These are phyloP conservation scores for Villa cingulata DNA, from an alignment of 2,888 invertebrate genomes.

Conservation along the genomic window DNA sequence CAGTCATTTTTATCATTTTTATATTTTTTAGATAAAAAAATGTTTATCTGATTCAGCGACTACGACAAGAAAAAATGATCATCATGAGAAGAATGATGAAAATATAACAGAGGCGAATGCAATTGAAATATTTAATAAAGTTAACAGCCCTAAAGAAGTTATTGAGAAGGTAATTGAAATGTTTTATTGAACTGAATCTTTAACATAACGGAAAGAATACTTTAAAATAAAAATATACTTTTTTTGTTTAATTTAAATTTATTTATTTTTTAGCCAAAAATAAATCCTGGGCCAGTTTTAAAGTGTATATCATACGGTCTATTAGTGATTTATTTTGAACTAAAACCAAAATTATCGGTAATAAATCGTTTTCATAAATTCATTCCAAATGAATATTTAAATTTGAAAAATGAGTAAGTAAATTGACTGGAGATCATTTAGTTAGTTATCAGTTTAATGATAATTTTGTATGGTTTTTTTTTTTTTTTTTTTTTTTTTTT, in stretches of 20 bases:
- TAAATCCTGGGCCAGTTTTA: slow-evolving; percentile 22
- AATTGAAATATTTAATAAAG: slow-evolving; percentile 32
- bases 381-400: slow-evolving; percentile 14
- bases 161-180: slow-evolving; percentile 16
- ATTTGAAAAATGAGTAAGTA: slow-evolving; percentile 19
- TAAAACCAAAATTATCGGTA: slow-evolving; percentile 18
- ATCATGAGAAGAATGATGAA: neutral
- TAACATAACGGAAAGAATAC: neutral
- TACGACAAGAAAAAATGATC: neutral
- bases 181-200: no score
- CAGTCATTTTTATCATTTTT: no score
- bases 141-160: slow-evolving; percentile 7
- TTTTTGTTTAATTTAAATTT: neutral
- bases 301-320: slow-evolving; percentile 28
- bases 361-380: slow-evolving; percentile 19
- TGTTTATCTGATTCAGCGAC: neutral
- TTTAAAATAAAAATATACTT: neutral
- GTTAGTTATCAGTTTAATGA: no score
- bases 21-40: neutral
- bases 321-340: slow-evolving; percentile 22
- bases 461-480: no score
- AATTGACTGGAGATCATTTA: neutral
- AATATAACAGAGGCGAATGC: slow-evolving; percentile 24
- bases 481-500: slow-evolving; percentile 13
- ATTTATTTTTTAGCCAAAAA: slow-evolving; percentile 11